Conservation (phyloP, 2,888 invertebrate species). For the Leucania comma region DNA sequence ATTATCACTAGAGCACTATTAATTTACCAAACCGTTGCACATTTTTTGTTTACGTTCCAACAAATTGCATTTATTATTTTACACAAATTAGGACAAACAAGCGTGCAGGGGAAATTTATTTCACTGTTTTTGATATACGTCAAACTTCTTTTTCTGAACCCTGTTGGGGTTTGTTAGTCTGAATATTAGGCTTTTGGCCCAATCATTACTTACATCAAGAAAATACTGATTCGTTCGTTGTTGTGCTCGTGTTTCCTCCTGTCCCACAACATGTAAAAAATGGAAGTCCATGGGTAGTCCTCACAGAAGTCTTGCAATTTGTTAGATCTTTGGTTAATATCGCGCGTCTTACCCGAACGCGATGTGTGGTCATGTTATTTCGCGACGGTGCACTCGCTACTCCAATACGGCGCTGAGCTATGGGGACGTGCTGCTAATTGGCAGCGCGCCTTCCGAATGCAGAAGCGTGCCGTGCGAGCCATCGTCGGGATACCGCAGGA, state of each 20-base stretch:
- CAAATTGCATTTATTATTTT: constrained; percentile 59
- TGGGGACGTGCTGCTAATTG: no score
- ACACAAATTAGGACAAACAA: constrained; percentile 75
- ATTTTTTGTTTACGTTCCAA: constrained; percentile 57
- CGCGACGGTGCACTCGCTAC: no score
- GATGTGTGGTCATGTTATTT: no score
- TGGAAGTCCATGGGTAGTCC: no score
- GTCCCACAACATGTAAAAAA: no score
- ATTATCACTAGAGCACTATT: constrained; percentile 80
- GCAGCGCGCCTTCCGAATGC: no score
- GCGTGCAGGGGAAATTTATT: constrained; percentile 70
- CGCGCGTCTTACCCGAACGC: no score
- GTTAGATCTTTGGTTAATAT: no score
- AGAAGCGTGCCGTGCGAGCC: no score
- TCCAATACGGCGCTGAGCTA: no score
- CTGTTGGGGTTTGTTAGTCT: constrained; percentile 31
- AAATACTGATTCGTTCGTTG: not conserved
- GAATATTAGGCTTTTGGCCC: constrained; percentile 39
- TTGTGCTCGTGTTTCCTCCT: not conserved
- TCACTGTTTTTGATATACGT: constrained; percentile 74
- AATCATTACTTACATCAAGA: not conserved
- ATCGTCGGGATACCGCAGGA: no score
- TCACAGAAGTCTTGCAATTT: no score
- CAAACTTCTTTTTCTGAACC: constrained; percentile 64
- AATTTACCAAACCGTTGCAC: constrained; percentile 60